Percentiles rank a stretch among this genome's conserved stretches.
These are phyloP conservation scores for Botia kubotai DNA, from an alignment of 2,797 vertebrate genomes.

Conservation along the genomic window DNA sequence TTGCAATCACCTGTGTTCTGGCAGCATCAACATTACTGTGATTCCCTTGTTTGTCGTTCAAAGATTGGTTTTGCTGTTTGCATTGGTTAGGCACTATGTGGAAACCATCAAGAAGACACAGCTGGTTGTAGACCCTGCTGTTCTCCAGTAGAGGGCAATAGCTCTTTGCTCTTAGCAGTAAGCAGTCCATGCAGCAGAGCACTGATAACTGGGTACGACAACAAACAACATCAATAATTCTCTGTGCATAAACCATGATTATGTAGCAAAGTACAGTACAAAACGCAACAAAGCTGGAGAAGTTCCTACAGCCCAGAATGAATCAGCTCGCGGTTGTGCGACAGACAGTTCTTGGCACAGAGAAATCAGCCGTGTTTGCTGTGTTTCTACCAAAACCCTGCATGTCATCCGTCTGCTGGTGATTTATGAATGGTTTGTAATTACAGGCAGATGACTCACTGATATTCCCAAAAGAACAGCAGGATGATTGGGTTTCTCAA, in stretches of 20 bases:
- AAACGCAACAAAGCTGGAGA: slow-evolving; percentile 13
- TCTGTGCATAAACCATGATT: slow-evolving; percentile 37
- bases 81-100: not conserved
- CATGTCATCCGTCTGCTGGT: slow-evolving; percentile 35
- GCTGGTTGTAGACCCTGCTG: slow-evolving; percentile 9
- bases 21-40: not conserved
- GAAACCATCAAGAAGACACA: not conserved
- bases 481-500: slow-evolving; percentile 40
- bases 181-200: slow-evolving; percentile 10
- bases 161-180: slow-evolving; percentile 32
- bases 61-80: not conserved
- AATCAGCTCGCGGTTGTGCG: slow-evolving; percentile 17
- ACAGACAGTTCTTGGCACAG: slow-evolving; percentile 13
- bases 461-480: slow-evolving; percentile 41
- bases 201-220: slow-evolving; percentile 10
- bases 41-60: not conserved
- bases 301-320: slow-evolving; percentile 20
- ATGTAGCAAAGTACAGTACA: slow-evolving; percentile 25
- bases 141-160: slow-evolving; percentile 63
- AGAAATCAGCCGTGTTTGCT: slow-evolving; percentile 34
- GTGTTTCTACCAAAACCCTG: slow-evolving; percentile 31
- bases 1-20: slow-evolving; percentile 3
- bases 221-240: slow-evolving; percentile 47
- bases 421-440: slow-evolving; percentile 58
- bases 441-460: slow-evolving; percentile 43